These are phyloP conservation scores for Notolepis coatsorum DNA, from an alignment of 2,797 vertebrate species.

Conservation along the genomic window DNA sequence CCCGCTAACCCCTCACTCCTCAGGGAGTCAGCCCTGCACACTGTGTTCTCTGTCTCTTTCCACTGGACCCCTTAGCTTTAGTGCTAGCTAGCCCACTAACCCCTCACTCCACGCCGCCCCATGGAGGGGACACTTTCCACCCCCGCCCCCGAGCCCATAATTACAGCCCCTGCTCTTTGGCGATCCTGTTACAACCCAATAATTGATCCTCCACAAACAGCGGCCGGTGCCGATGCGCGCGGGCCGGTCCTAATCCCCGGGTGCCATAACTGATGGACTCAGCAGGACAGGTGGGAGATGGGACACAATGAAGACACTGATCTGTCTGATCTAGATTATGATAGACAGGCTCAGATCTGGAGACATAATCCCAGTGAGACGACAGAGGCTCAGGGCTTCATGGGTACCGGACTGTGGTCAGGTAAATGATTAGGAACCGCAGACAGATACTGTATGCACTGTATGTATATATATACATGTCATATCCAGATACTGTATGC, in stretches of 20 bases:
- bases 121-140: conserved; percentile 67
- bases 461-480: too few species aligned
- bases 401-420: conserved; percentile 6
- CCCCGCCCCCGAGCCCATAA: conserved; percentile 65
- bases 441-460: conserved; percentile 1
- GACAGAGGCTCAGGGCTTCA: conserved; percentile 38
- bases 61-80: conserved; percentile 22
- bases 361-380: conserved; percentile 66
- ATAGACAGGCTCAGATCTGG: conserved; percentile 77
- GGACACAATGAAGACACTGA: conserved; percentile 84
- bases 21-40: too few species aligned
- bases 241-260: conserved; percentile 79
- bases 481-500: too few species aligned
- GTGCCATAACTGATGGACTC: conserved; percentile 83
- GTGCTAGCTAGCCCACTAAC: conserved; percentile 21
- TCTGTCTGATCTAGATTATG: conserved; percentile 83
- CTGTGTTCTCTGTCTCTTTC: too few species aligned
- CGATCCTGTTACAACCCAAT: conserved; percentile 79
- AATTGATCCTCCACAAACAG: conserved; percentile 80
- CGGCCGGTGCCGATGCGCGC: conserved; percentile 64
- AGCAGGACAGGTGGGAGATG: conserved; percentile 79
- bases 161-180: conserved; percentile 74
- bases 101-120: conserved; percentile 24
- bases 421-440: conserved; percentile 44
- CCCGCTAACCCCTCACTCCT: conserved; percentile 18